These are phyloP conservation scores for Centruroides sculpturatus DNA, from an alignment of 1,140 invertebrate species.

Conservation along the genomic window DNA sequence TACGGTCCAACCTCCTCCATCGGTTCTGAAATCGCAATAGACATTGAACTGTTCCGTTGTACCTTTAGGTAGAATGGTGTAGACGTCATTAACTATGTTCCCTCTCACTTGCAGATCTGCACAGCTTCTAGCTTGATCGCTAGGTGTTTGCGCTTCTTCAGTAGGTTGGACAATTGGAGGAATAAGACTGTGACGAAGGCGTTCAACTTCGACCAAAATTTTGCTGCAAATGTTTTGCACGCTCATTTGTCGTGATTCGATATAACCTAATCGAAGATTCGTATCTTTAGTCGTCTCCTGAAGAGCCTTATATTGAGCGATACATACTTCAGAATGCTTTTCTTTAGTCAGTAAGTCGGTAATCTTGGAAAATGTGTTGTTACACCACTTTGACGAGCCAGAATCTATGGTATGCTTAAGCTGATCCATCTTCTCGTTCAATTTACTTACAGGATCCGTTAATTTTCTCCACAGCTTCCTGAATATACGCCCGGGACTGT, in stretches of 20 bases:
- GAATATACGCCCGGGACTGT: constrained; percentile 10
- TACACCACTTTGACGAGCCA: neutral
- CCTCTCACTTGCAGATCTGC: constrained; percentile 11
- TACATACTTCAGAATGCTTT: neutral
- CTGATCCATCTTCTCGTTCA: constrained; percentile 10
- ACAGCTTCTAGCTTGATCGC: constrained; percentile 5
- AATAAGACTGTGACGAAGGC: neutral
- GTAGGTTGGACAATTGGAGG: neutral
- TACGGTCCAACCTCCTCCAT: constrained; percentile 57
- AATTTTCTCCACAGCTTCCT: constrained; percentile 14
- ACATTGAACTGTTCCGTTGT: constrained; percentile 47
- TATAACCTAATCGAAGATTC: neutral
- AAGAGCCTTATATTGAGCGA: constrained; percentile 3
- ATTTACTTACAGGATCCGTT: constrained; percentile 12
- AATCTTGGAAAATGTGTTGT: constrained; percentile 4
- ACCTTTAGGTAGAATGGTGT: constrained; percentile 54
- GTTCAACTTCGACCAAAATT: constrained; percentile 7
- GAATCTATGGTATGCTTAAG: neutral
- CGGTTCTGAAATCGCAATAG: constrained; percentile 47
- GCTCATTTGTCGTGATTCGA: constrained; percentile 4
- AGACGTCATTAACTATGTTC: constrained; percentile 34
- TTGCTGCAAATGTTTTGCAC: constrained; percentile 1
- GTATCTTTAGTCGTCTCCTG: constrained; percentile 4
- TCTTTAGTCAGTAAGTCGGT: constrained; percentile 2
- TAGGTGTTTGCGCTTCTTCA: neutral